Percentiles rank a stretch among this genome's conserved stretches.
Conservation (phyloP, 2,797 vertebrate genomes). For the Jordanella pulchra region DNA sequence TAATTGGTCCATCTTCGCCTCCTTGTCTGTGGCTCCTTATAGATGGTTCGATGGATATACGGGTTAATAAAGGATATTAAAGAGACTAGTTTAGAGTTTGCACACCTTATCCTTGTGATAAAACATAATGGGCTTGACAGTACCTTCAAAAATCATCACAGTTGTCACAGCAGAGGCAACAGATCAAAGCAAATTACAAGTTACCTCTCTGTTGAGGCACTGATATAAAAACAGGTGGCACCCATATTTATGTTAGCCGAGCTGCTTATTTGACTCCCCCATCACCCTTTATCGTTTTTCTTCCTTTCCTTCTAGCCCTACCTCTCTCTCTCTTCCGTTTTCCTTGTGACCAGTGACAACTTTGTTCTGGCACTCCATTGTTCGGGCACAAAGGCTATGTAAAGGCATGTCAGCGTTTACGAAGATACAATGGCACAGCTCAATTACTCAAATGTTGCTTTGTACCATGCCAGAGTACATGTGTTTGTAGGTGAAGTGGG, state of each 20-base stretch:
- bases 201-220: conserved; percentile 73
- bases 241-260: conserved; percentile 58
- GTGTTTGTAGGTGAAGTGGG: conserved; percentile 46
- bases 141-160: conserved; percentile 17
- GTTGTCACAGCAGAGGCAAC: conserved; percentile 56
- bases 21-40: conserved; percentile 28
- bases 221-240: conserved; percentile 78
- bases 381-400: conserved; percentile 74
- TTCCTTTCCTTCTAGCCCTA: conserved; percentile 19
- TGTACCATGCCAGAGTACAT: conserved; percentile 54
- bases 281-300: conserved; percentile 11
- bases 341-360: conserved; percentile 68
- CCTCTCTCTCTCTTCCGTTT: conserved; percentile 33
- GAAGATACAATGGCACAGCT: conserved; percentile 74
- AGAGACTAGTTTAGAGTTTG: conserved; percentile 76
- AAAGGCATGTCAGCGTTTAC: conserved; percentile 75
- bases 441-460: conserved; percentile 71
- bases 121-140: conserved; percentile 72
- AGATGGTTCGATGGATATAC: conserved; percentile 69
- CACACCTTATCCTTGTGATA: conserved; percentile 63
- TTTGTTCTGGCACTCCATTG: conserved; percentile 66
- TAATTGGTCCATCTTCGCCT: conserved; percentile 33
- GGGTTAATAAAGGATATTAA: conserved; percentile 80
- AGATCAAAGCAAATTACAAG: conserved; percentile 81
- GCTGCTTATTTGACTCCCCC: conserved; percentile 44